Evolutionary conservation across 2,797 vertebrate genomes (phyloP), one percentile per base, ranked within the genome.

Genomic region (Dermochelys coriacea): DNA sequence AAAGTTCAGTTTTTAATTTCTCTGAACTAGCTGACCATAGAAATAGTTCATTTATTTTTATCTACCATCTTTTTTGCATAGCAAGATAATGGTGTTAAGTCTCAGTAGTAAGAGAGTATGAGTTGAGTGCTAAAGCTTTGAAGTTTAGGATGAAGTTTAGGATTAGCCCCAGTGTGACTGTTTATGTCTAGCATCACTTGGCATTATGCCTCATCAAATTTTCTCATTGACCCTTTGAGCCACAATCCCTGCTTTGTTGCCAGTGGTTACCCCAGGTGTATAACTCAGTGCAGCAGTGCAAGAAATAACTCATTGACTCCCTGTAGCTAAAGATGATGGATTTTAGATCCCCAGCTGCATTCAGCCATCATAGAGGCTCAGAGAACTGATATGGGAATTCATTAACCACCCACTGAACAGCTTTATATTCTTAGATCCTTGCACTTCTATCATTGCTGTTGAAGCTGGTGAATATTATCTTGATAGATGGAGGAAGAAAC

Each of bases 271-370:
- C 71, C 52, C 84, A 88, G 93, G 94, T 94, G 91, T 86, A 89
- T 90, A 93, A 91, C 95, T 93, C 86, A 89, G 85, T 52, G 97
- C 95, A 95, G 23, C 4, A 1, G 89, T 87, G 96, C 84, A 57
- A 95, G 95, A 96, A 98, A 97, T 95, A 96, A 92, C 12, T 2
- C 18, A 3, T 81, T 89, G 90, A 85, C 88, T 91, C 97, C 97
- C 96, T 54, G 91, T 95, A 96, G 95, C 96, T 97, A 83, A 83
- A 94, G 92, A 94, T 96, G 97, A 97, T 97, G 96, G 87, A 96
- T 97, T 97, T 98, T 31, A 91, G 68, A 96, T 96, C 86, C 86
- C 74, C 41, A 16, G 59, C 90, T 97, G 78, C 81, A 79, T 84
- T 94, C 86, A 79, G 83, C 89, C 92, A 94, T 84, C 15, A 2